These are phyloP conservation scores for Eumaeus atala DNA, from an alignment of 1,140 invertebrate genomes.

Conservation along the genomic window DNA sequence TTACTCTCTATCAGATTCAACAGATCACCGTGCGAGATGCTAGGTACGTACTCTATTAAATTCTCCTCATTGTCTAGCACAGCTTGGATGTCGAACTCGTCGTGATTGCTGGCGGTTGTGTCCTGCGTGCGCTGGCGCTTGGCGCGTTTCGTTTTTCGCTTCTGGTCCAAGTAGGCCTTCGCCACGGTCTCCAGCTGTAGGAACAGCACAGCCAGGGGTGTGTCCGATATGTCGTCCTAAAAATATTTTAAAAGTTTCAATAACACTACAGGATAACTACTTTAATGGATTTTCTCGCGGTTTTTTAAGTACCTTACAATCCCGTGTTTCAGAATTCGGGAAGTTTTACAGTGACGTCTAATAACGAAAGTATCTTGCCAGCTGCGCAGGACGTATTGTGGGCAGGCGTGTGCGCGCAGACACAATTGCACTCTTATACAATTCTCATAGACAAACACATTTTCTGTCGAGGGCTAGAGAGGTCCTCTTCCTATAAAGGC, in stretches of 20 bases:
- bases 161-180: constrained; percentile 52
- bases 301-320: too few species aligned
- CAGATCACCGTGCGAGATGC: constrained; percentile 42
- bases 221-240: constrained; percentile 65
- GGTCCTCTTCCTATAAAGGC: too few species aligned
- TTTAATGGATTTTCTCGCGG: too few species aligned
- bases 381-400: too few species aligned
- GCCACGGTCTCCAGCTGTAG: constrained; percentile 64
- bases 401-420: too few species aligned
- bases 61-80: constrained; percentile 43
- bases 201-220: constrained; percentile 62
- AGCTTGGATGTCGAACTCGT: constrained; percentile 46
- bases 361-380: too few species aligned
- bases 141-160: constrained; percentile 47
- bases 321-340: too few species aligned
- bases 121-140: constrained; percentile 57
- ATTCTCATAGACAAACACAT: too few species aligned
- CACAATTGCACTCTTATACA: not conserved
- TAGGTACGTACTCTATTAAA: constrained; percentile 40
- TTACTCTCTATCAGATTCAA: constrained; percentile 56
- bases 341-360: too few species aligned
- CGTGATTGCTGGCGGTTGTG: constrained; percentile 15
- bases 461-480: too few species aligned
- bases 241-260: constrained; percentile 26
- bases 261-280: too few species aligned